Evolutionary conservation across 2,888 invertebrate genomes (phyloP), one percentile per base, ranked within the genome.

Genomic region (Baccha elongata): DNA sequence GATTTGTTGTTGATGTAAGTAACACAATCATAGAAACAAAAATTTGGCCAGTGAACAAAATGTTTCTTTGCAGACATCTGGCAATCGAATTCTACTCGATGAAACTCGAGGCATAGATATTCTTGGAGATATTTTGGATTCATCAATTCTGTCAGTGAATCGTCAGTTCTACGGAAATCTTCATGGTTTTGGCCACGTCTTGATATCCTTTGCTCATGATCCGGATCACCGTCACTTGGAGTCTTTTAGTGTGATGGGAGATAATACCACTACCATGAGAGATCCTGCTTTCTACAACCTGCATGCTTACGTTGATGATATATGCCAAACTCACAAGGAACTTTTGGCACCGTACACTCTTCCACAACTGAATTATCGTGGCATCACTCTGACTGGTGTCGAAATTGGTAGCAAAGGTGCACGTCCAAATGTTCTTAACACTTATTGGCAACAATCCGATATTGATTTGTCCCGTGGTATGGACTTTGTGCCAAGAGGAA

Each of bases 211-310:
- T 88, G 91, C 94, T 2, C 96, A 97, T 87, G 97, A 97, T 89
- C 96, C 96, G 0, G 96, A 96, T 88, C 94, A 94, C 87, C 89
- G 90, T 58, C 88, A 89, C 68, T 87, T 96, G 94, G 96, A 97
- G 91, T 93, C 93, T 53, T 95, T 95, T 87, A 94, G 95, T 42
- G 94, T 96, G 26, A 96, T 97, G 93, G 96, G 96, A 0, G 96
- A 96, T 87, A 93, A 95, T 0, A 93, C 96, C 0, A 96, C 96
- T 0, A 95, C 96, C 0, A 96, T 97, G 96, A 92, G 97, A 1
- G 97, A 97, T 90, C 96, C 97, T 0, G 91, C 95, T 15, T 97
- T 97, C 92, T 97, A 96, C 91, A 94, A 95, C 88, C 96, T 95
- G 95, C 97, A 97, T 87, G 93, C 94, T 0, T 95, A 93, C 88